phyloP scores from a whole-genome alignment of 1,140 invertebrate genomes.

The Drosophila takahashii region DNA sequence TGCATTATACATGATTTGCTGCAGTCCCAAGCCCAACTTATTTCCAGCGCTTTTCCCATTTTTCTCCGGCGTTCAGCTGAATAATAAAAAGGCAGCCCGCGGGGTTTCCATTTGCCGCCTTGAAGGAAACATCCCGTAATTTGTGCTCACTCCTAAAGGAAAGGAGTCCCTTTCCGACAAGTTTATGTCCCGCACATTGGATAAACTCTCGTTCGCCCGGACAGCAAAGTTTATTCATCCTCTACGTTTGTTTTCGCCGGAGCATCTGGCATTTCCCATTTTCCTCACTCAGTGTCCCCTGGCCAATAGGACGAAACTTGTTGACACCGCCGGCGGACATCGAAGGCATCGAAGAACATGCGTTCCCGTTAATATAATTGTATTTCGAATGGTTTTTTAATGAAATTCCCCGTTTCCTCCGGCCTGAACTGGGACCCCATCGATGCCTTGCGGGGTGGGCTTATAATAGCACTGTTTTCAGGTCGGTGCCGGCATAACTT shows the following conservation, averaged over 20 bases:
- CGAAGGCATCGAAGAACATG: conserved; percentile 18
- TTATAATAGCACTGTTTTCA: conserved; percentile 2
- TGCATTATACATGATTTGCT: conserved; percentile 46
- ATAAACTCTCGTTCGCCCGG: conserved; percentile 39
- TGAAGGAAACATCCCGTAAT: conserved; percentile 34
- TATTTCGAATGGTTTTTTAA: conserved; percentile 35
- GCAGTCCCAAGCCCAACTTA: conserved; percentile 28
- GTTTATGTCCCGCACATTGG: conserved; percentile 62
- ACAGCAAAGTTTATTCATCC: conserved; percentile 39
- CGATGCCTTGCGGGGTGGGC: conserved; percentile 5
- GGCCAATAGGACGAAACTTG: conserved; percentile 14
- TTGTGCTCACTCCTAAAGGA: conserved; percentile 24
- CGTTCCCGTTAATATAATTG: conserved; percentile 41
- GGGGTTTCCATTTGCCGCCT: conserved; percentile 38
- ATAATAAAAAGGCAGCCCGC: conserved; percentile 45
- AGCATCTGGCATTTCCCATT: conserved; percentile 21
- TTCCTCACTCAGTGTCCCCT: conserved; percentile 22
- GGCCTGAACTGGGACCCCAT: conserved; percentile 10
- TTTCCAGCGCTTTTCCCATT: conserved; percentile 26
- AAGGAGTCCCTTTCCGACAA: conserved; percentile 33
- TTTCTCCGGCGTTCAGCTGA: conserved; percentile 17
- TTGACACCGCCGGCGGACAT: conserved; percentile 14
- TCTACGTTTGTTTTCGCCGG: conserved; percentile 14
- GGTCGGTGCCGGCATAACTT: conserved; percentile 32
- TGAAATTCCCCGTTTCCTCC: conserved; percentile 30